phyloP scores from a whole-genome alignment of 2,113 vertebrate genomes.

The Oreotrochilus melanogaster region DNA sequence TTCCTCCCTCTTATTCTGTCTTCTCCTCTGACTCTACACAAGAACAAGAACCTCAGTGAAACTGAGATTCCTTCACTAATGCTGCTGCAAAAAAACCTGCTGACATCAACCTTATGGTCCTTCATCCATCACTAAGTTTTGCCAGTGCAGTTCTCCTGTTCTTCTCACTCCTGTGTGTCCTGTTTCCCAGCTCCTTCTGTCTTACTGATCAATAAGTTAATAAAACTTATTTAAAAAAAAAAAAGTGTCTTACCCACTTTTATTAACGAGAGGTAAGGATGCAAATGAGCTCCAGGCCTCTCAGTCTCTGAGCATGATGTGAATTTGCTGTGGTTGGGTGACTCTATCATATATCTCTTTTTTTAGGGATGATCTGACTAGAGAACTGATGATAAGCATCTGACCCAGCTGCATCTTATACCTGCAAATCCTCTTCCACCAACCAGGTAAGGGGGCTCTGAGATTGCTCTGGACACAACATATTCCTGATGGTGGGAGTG shows the following conservation, averaged over 20 bases:
- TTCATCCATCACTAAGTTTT: background rate
- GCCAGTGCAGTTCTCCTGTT: background rate
- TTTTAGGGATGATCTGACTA: background rate
- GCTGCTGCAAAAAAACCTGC: background rate
- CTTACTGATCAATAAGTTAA: background rate
- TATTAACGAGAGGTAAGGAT: background rate
- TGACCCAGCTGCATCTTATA: background rate
- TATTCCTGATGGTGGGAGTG: background rate
- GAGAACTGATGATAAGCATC: background rate
- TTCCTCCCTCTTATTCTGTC: background rate
- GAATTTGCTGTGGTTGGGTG: background rate
- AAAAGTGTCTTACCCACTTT: no score
- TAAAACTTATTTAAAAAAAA: no score
- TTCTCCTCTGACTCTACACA: background rate
- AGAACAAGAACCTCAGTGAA: background rate
- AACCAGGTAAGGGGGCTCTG: background rate
- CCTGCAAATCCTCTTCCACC: background rate
- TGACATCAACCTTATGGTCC: background rate
- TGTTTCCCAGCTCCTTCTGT: background rate
- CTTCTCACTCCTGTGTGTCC: fast-evolving
- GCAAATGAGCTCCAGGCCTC: background rate
- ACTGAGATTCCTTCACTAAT: background rate
- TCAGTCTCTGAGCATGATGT: background rate
- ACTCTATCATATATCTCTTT: background rate
- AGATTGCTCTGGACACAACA: background rate